These are phyloP conservation scores for Chinchilla lanigera DNA, from an alignment of 2,113 vertebrate species.

Conservation along the genomic window DNA sequence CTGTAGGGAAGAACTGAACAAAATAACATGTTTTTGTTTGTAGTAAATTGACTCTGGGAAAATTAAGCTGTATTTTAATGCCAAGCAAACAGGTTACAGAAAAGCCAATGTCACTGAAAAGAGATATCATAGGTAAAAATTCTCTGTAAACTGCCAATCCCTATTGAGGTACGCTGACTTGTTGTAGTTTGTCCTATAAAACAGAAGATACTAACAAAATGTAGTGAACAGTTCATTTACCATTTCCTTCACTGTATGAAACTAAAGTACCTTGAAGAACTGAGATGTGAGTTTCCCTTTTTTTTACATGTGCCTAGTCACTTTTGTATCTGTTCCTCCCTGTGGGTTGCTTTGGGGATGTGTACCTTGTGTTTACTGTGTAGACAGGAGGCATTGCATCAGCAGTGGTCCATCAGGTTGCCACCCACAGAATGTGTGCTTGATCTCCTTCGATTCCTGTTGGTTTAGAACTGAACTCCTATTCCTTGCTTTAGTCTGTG, in stretches of 20 bases:
- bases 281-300: background rate
- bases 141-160: background rate
- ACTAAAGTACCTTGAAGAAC: background rate
- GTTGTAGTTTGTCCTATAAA: background rate
- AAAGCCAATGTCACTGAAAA: background rate
- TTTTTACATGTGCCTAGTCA: background rate
- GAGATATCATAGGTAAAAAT: background rate
- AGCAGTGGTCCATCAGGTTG: background rate
- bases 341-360: background rate
- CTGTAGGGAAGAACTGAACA: background rate
- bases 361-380: background rate
- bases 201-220: background rate
- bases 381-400: background rate
- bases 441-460: fast-evolving
- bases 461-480: background rate
- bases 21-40: background rate
- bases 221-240: background rate
- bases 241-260: background rate
- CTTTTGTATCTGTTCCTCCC: background rate
- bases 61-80: conserved; percentile 10
- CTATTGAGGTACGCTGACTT: background rate
- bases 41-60: background rate
- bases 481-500: background rate
- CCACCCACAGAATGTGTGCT: no score
- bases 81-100: background rate